Evolutionary conservation across 1,140 invertebrate genomes (phyloP), one percentile per base, ranked within the genome.

Genomic region (Frieseomelitta varia): DNA sequence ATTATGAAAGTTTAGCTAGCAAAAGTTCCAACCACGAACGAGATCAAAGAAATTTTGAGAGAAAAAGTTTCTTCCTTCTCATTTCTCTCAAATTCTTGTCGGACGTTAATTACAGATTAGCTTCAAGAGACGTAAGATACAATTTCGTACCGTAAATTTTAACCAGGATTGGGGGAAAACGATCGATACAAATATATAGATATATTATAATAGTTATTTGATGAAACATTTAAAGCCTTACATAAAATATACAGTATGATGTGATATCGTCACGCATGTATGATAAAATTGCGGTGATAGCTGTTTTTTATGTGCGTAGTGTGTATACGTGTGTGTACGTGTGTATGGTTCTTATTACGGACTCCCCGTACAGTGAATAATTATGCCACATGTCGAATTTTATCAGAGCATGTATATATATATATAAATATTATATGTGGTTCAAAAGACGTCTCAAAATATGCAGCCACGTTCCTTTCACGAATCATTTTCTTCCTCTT

Each of bases 211-310:
- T 94, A 91, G 93, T 92, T 93, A 94, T 93, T 93, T 93, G 88
- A 92, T 93, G 92, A 93, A 94, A 94, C 93, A 94, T 92, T 94
- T 91, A 94, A 94, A 94, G 93, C 93, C 93, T 94, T 94, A 94
- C 90, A 90, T 94, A 93, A 94, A 94, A 94, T 94, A 93, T 94
- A 94, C 92, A 93, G 84, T 93, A 90, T 93, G 86, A 89, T 90
- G 88, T 91, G 87, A n/a, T 88, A 80, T 88, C 79, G 47, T 85
- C 78, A 65, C 85, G 71, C 79, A 68, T 88, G 77, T 90, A 85
- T 84, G 55, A 83, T 81, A 89, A 81, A 91, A 79, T 88, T 68
- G 63, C 85, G 2, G 77, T 90, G 74, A 6, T 56, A 47, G 39
- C 39, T 47, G 39, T 47, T 47, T 47, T 47, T 47, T 47, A 47